phyloP scores from a whole-genome alignment of 2,113 vertebrate species.

The Rallus limicola region DNA sequence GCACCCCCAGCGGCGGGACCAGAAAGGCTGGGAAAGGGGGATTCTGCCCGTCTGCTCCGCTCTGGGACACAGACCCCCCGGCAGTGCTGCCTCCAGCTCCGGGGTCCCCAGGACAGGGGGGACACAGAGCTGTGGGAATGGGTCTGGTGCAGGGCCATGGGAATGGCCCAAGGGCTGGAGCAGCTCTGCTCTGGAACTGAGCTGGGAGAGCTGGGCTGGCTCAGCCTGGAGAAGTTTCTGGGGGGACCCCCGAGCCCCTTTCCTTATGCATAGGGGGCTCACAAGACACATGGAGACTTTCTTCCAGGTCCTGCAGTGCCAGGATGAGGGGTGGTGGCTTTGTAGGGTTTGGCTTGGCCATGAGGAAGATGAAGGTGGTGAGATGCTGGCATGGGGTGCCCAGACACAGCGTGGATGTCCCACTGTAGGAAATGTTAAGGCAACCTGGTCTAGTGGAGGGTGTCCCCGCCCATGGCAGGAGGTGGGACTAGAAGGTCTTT shows the following conservation, averaged over 20 bases:
- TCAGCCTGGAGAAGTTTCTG: not conserved
- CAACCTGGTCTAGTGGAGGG: accelerated
- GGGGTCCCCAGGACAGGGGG: not conserved
- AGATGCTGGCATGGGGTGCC: accelerated
- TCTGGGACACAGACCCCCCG: not conserved
- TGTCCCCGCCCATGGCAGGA: not conserved
- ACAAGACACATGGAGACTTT: not conserved
- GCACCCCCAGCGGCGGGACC: accelerated
- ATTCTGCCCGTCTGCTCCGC: not conserved
- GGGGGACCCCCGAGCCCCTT: not conserved
- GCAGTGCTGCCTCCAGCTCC: not conserved
- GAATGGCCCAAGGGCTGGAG: accelerated
- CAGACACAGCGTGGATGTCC: not conserved
- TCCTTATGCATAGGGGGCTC: not conserved
- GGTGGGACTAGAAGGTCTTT: not conserved
- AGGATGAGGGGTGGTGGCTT: too few relatives aligned
- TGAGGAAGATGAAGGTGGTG: not conserved
- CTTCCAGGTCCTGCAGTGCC: not conserved
- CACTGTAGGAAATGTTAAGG: not conserved
- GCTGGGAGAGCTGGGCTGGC: not conserved
- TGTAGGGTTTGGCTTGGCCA: not conserved
- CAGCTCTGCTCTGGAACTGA: not conserved
- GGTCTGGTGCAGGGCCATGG: not conserved
- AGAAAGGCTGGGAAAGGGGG: too few relatives aligned
- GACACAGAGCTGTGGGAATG: accelerated